Evolutionary conservation across 2,113 vertebrate species (phyloP), one percentile per base, ranked within the genome.

Genomic region (Ceratotherium simum): DNA sequence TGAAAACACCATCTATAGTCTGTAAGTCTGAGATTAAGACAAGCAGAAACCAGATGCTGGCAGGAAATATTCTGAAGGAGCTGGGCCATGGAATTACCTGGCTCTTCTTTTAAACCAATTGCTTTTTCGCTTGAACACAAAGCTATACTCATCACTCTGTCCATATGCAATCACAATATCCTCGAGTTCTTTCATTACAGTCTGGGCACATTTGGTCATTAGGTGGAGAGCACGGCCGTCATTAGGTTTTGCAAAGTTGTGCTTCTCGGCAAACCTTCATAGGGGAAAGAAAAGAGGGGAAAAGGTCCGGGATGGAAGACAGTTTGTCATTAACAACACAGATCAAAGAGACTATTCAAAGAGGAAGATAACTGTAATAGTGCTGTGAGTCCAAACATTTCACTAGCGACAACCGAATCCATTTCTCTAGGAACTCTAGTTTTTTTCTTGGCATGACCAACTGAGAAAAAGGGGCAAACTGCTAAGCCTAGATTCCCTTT

Each of bases 121-220:
- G 65, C 99, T 99, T 51, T 98, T 99, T 97, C 99, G 99, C 97
- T 99, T 99, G 97, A 99, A 99, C 96, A 99, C 99, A 98, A 99
- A 99, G 95, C 99, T 99, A 96, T 99, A 99, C 98, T 99, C 99
- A 90, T 99, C 99, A 65, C 99, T 99, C 97, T 99, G 99, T 80
- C 99, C 99, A 82, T 99, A 99, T 1, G 99, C 99, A 60, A 99
- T 98, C 79, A 98, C 96, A 75, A 99, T 99, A 92, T 99, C 99
- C 56, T 99, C 99, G 51, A 99, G 98, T 29, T 99, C 99, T 58
- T 99, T 98, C 99, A 99, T 99, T 92, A 99, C 99, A 1, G 99
- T 99, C 94, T 98, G 98, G 1, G 99, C 99, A 56, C 99, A 99
- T 51, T 97, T 99, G 27, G 98, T 99, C 99, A 99, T 99, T 93